A percentile compares a stretch with the other conserved stretches of the same genome.
Conservation (phyloP, 1,140 invertebrate genomes). For the Frieseomelitta varia region DNA sequence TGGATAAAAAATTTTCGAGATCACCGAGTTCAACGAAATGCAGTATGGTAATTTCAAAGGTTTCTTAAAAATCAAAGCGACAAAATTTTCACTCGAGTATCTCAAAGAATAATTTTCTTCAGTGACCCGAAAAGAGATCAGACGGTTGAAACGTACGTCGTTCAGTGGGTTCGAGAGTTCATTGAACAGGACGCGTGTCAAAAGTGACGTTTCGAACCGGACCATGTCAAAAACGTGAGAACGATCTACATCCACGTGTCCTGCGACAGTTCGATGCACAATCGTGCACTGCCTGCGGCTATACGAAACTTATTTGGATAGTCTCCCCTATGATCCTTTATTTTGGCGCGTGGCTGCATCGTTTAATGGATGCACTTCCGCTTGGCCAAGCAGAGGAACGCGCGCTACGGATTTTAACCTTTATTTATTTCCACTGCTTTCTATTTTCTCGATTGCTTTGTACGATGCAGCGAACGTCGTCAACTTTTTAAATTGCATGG, state of each 20-base stretch:
- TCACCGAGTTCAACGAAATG: too few relatives aligned
- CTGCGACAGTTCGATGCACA: conserved; percentile 65
- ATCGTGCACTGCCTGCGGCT: conserved; percentile 73
- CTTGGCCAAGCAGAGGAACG: conserved; percentile 56
- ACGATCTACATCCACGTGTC: conserved; percentile 47
- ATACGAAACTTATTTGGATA: conserved; percentile 69
- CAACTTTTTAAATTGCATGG: too few relatives aligned
- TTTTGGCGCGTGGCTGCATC: conserved; percentile 68
- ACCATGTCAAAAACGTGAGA: conserved; percentile 69
- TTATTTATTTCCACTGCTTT: conserved; percentile 43
- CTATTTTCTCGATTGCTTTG: background rate
- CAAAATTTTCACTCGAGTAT: background rate
- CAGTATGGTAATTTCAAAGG: too few relatives aligned
- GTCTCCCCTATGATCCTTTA: conserved; percentile 62
- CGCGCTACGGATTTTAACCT: conserved; percentile 45
- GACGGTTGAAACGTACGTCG: background rate
- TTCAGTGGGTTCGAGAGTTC: too few relatives aligned
- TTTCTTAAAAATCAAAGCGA: too few relatives aligned
- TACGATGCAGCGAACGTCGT: too few relatives aligned
- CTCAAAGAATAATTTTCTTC: background rate
- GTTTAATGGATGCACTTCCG: conserved; percentile 65
- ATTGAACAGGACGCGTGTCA: background rate
- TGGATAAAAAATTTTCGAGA: too few relatives aligned
- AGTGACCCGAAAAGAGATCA: background rate
- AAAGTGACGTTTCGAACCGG: conserved; percentile 18